These are phyloP conservation scores for Spea hammondii DNA, from an alignment of 2,797 vertebrate genomes.

Conservation along the genomic window DNA sequence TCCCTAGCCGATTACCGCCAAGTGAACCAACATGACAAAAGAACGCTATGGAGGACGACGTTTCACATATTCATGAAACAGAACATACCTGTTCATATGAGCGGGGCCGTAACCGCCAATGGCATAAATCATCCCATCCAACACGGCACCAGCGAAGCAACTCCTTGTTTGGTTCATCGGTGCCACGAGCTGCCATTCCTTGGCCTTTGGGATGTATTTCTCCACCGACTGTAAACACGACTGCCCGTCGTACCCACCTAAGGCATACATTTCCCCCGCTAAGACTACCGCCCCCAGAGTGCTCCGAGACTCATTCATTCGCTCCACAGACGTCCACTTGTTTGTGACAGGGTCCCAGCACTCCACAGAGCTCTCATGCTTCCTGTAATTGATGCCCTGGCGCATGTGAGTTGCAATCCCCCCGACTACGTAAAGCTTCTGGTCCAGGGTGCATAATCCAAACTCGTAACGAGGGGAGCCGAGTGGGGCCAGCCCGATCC, in stretches of 20 bases:
- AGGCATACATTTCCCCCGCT: constrained; percentile 90
- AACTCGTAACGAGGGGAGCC: constrained; percentile 93
- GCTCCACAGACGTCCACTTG: constrained; percentile 87
- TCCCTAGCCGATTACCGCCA: not conserved
- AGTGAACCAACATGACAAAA: not conserved
- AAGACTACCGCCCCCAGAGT: constrained; percentile 90
- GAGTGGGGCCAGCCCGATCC: constrained; percentile 94
- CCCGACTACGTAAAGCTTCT: constrained; percentile 93
- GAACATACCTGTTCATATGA: constrained; percentile 92
- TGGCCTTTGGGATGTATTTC: constrained; percentile 89
- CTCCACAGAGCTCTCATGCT: constrained; percentile 94
- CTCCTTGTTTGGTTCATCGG: constrained; percentile 95
- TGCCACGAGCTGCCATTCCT: constrained; percentile 92
- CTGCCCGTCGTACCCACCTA: constrained; percentile 94
- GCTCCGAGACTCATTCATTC: constrained; percentile 91
- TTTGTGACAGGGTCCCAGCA: constrained; percentile 96
- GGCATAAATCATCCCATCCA: constrained; percentile 97
- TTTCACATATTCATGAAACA: not conserved
- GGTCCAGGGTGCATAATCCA: constrained; percentile 90
- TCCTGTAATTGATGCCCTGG: constrained; percentile 87
- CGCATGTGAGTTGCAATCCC: constrained; percentile 93
- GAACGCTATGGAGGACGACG: not conserved
- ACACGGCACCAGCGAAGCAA: constrained; percentile 89
- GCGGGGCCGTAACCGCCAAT: constrained; percentile 96
- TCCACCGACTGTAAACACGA: constrained; percentile 95